Percentiles rank a stretch among this genome's conserved stretches.
Evolutionary conservation across 2,888 invertebrate genomes (phyloP).

Genomic region (Hydroisotoma schaefferi): DNA sequence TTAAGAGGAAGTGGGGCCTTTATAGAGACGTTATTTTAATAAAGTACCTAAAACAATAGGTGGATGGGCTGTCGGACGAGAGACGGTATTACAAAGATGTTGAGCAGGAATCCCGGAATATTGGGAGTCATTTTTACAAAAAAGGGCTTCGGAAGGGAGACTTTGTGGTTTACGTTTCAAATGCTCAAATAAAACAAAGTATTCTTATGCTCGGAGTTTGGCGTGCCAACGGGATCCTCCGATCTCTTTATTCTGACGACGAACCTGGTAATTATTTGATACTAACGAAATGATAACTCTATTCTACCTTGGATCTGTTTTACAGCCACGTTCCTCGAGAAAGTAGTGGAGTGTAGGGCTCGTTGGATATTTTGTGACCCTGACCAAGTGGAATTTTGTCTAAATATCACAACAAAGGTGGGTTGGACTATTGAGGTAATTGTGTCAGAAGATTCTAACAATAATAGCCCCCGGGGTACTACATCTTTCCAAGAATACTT

Average conservation of each 20-base stretch:
- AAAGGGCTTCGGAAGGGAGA: slow-evolving; percentile 42
- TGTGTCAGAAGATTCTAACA: slow-evolving; percentile 12
- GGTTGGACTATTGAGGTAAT: slow-evolving; percentile 37
- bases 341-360: slow-evolving; percentile 35
- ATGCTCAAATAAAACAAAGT: slow-evolving; percentile 29
- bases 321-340: slow-evolving; percentile 29
- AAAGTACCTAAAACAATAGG: too few species aligned
- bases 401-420: slow-evolving; percentile 17
- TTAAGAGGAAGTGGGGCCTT: too few species aligned
- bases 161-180: slow-evolving; percentile 38
- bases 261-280: too few species aligned
- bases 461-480: neutral
- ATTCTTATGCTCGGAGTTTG: slow-evolving; percentile 39
- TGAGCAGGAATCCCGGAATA: slow-evolving; percentile 31
- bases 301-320: too few species aligned
- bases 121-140: slow-evolving; percentile 41
- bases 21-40: too few species aligned
- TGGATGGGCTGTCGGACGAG: slow-evolving; percentile 61
- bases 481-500: slow-evolving; percentile 20
- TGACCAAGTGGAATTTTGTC: slow-evolving; percentile 17
- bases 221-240: slow-evolving; percentile 39
- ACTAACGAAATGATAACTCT: too few species aligned
- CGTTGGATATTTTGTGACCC: slow-evolving; percentile 44
- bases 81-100: slow-evolving; percentile 58
- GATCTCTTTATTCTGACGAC: slow-evolving; percentile 42